These are phyloP conservation scores for Metellina segmentata DNA, from an alignment of 2,888 invertebrate species.

Conservation along the genomic window DNA sequence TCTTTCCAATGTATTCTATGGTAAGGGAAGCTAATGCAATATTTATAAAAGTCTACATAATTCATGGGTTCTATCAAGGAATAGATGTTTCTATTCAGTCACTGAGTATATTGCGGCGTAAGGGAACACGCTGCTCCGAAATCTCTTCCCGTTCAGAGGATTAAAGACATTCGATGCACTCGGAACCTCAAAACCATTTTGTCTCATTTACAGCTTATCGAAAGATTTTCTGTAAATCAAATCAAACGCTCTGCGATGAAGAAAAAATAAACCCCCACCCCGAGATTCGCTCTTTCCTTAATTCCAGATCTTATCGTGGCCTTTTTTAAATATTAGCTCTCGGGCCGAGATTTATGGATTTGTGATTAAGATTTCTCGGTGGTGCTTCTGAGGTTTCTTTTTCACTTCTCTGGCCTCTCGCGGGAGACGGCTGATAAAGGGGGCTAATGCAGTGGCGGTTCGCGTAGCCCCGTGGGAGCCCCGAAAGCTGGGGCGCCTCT, in stretches of 20 bases:
- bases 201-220: too few relatives aligned
- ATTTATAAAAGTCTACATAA: too few relatives aligned
- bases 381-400: conserved; percentile 11
- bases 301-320: background rate
- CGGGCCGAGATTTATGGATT: conserved; percentile 12
- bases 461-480: conserved; percentile 49
- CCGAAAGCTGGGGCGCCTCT: conserved; percentile 35
- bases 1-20: too few relatives aligned
- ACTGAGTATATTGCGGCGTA: too few relatives aligned
- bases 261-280: background rate
- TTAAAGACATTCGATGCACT: too few relatives aligned
- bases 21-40: too few relatives aligned
- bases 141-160: too few relatives aligned
- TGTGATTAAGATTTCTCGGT: conserved; percentile 24
- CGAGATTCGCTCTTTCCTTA: background rate
- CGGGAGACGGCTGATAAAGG: conserved; percentile 48
- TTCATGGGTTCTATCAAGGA: too few relatives aligned
- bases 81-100: too few relatives aligned
- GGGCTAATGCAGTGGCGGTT: conserved; percentile 54
- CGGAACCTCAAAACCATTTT: too few relatives aligned
- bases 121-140: too few relatives aligned
- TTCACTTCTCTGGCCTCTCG: conserved; percentile 27
- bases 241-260: background rate
- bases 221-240: too few relatives aligned
- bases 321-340: background rate